These are phyloP conservation scores for Cyanoramphus novaezelandiae DNA, from an alignment of 2,113 vertebrate genomes.

Conservation along the genomic window DNA sequence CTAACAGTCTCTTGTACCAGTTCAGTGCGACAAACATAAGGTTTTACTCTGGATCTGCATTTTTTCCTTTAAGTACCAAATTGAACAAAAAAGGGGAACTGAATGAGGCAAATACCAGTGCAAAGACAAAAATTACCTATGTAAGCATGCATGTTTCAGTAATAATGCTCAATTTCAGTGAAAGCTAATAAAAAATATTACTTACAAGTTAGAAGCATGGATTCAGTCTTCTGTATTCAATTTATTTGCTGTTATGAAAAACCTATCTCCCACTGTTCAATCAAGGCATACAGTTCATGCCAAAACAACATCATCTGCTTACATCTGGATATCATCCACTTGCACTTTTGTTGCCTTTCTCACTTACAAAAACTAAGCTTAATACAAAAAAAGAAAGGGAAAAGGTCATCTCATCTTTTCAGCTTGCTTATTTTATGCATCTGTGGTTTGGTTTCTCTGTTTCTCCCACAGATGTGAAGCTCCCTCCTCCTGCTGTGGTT, in stretches of 20 bases:
- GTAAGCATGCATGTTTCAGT: background rate
- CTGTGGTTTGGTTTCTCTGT: background rate
- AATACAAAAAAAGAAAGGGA: background rate
- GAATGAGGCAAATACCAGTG: background rate
- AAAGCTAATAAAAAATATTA: background rate
- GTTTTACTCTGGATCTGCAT: background rate
- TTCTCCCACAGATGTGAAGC: background rate
- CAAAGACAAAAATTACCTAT: background rate
- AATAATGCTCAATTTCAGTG: background rate
- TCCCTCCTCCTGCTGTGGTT: accelerated
- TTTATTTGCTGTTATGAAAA: background rate
- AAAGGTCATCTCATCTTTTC: background rate
- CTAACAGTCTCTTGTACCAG: background rate
- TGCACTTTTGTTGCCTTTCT: background rate
- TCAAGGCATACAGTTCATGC: background rate
- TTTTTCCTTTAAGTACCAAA: background rate
- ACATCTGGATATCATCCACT: background rate
- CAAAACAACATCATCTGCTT: background rate
- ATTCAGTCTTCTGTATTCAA: background rate
- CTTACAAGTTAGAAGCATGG: background rate
- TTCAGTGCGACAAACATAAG: background rate
- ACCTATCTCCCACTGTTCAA: background rate
- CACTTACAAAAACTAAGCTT: background rate
- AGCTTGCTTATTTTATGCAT: background rate
- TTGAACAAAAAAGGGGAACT: background rate